These are phyloP conservation scores for Talpa occidentalis DNA, from an alignment of 2,113 vertebrate genomes.

Conservation along the genomic window DNA sequence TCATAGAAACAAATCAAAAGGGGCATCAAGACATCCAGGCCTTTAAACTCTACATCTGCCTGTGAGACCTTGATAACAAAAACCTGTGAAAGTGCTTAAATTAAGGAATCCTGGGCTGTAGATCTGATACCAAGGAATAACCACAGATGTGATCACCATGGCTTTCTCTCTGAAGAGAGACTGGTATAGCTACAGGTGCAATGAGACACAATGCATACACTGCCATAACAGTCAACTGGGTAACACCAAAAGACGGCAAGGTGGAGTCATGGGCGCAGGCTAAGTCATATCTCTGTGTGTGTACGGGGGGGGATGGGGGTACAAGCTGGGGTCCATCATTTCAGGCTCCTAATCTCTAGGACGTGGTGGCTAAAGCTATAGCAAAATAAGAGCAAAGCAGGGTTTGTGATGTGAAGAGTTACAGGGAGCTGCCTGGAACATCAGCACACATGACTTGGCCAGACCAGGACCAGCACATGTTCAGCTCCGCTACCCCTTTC, in stretches of 20 bases:
- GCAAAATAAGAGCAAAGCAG: neutral
- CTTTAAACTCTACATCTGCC: neutral
- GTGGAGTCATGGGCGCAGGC: neutral
- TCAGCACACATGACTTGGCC: neutral
- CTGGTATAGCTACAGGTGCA: neutral
- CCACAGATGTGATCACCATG: neutral
- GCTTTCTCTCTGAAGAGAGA: neutral
- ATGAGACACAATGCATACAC: neutral
- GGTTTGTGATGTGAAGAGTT: neutral
- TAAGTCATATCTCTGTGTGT: neutral
- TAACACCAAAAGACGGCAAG: neutral
- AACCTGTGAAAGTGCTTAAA: neutral
- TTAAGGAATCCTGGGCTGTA: neutral
- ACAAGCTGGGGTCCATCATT: neutral
- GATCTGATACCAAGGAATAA: neutral
- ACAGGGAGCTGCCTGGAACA: neutral
- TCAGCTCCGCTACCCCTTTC: neutral
- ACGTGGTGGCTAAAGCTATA: neutral
- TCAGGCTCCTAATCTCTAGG: neutral
- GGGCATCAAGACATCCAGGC: neutral
- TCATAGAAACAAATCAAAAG: slow-evolving; percentile 1
- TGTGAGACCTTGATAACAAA: neutral
- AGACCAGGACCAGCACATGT: neutral
- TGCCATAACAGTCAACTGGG: neutral
- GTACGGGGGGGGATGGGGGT: neutral